Evolutionary conservation across 64 coral and sea anemone species (phyloP).

Genomic region (Anthopleura sola): DNA sequence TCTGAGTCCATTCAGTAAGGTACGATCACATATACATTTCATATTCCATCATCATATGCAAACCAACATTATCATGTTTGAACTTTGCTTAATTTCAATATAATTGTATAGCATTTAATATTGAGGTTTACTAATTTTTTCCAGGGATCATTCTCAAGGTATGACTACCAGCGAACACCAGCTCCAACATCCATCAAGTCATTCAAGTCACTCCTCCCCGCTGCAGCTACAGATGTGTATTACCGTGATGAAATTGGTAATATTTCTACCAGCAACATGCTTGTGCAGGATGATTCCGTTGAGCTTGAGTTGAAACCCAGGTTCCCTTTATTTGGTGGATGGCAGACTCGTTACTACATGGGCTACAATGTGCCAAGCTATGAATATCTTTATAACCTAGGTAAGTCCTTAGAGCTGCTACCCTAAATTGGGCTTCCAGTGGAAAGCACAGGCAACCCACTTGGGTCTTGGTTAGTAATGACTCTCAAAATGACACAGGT

Average conservation of each 20-base stretch:
- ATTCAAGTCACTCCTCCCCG: constrained; percentile 91
- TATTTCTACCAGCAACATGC: constrained; percentile 93
- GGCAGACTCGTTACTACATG: constrained; percentile 95
- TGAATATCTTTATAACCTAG: constrained; percentile 83
- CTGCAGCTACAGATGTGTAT: constrained; percentile 89
- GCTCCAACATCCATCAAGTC: constrained; percentile 93
- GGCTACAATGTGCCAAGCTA: constrained; percentile 99
- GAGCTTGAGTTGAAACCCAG: constrained; percentile 89
- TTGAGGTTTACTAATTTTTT: background rate
- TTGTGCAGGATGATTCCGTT: constrained; percentile 83
- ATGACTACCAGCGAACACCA: constrained; percentile 94
- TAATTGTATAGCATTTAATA: no score
- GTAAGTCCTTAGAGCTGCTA: constrained; percentile 29
- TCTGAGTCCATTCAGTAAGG: no score
- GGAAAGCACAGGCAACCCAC: background rate
- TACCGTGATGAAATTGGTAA: constrained; percentile 99
- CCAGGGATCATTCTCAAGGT: constrained; percentile 92
- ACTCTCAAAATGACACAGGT: background rate
- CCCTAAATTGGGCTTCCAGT: background rate
- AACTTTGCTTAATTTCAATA: no score
- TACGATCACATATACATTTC: no score
- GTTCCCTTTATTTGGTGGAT: constrained; percentile 99
- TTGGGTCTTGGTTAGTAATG: background rate
- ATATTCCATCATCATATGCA: no score
- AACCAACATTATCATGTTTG: no score